A percentile compares a stretch with the other conserved stretches of the same genome.
These are phyloP conservation scores for Andrena dorsata DNA, from an alignment of 2,888 invertebrate genomes.

Conservation along the genomic window DNA sequence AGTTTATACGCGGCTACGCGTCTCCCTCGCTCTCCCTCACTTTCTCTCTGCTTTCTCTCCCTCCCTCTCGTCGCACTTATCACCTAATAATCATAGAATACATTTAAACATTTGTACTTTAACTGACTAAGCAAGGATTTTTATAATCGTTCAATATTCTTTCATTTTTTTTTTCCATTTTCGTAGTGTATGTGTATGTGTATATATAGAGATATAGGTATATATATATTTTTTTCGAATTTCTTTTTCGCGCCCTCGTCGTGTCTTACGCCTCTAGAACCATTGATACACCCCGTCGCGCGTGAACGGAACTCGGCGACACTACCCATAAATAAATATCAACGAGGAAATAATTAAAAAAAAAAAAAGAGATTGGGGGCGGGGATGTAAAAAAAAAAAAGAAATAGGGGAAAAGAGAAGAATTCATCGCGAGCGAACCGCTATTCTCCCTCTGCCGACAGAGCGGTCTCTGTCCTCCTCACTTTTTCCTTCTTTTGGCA, in stretches of 20 bases:
- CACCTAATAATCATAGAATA: slow-evolving; percentile 82
- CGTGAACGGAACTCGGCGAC: slow-evolving; percentile 45
- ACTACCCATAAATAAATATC: slow-evolving; percentile 58
- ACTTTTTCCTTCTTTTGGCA: slow-evolving; percentile 72
- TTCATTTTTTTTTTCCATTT: slow-evolving; percentile 65
- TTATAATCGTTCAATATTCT: slow-evolving; percentile 70
- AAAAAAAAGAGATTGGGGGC: background rate
- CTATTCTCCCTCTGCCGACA: slow-evolving; percentile 17
- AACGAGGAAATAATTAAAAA: slow-evolving; percentile 48
- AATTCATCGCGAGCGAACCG: slow-evolving; percentile 13
- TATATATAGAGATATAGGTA: slow-evolving; percentile 15
- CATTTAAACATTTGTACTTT: slow-evolving; percentile 93
- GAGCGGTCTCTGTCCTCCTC: background rate
- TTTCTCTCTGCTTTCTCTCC: background rate
- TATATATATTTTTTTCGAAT: slow-evolving; percentile 37
- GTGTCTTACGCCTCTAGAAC: slow-evolving; percentile 27
- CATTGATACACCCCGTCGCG: slow-evolving; percentile 23
- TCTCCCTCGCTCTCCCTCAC: slow-evolving; percentile 50
- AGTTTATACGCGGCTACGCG: slow-evolving; percentile 75
- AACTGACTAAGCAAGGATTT: slow-evolving; percentile 91
- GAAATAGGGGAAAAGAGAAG: background rate
- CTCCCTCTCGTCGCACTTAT: slow-evolving; percentile 74
- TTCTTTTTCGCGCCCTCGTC: slow-evolving; percentile 8
- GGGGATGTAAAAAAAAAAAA: background rate
- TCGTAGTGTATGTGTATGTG: slow-evolving; percentile 28